A percentile compares a stretch with the other conserved stretches of the same genome.
Conservation (phyloP, 2,888 invertebrate genomes). For the Stenotaenia linearis region DNA sequence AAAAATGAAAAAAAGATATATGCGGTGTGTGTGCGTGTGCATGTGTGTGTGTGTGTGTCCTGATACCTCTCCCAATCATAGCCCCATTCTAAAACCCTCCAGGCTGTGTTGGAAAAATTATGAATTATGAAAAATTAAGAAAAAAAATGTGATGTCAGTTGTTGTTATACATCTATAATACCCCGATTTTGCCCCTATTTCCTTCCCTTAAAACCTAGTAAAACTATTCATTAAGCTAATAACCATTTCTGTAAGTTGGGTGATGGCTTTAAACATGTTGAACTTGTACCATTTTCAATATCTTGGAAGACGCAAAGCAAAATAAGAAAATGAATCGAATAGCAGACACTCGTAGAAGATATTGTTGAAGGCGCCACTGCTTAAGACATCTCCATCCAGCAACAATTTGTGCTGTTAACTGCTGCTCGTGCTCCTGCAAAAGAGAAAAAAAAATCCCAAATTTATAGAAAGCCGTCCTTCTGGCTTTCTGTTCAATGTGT, state of each 20-base stretch:
- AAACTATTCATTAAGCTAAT: constrained; percentile 18
- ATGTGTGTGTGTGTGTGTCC: neutral
- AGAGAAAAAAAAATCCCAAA: neutral
- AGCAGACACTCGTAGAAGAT: neutral
- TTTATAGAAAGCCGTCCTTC: neutral
- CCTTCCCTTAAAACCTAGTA: neutral
- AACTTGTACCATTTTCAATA: constrained; percentile 16
- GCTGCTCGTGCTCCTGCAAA: constrained; percentile 1
- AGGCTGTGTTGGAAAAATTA: constrained; percentile 26
- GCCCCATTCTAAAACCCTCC: constrained; percentile 3
- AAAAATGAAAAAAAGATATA: constrained; percentile 8
- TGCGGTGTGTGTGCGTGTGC: neutral
- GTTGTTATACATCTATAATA: constrained; percentile 24
- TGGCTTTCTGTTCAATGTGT: constrained; percentile 22
- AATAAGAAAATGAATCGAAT: neutral
- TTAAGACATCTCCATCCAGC: constrained; percentile 21
- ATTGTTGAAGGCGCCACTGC: constrained; percentile 15
- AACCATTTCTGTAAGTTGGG: constrained; percentile 23
- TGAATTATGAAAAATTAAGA: neutral
- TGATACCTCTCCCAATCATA: neutral
- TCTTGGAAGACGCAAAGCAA: neutral
- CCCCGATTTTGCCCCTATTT: neutral
- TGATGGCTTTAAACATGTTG: constrained; percentile 22
- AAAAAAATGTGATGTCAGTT: constrained; percentile 17
- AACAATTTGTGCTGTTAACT: neutral